These are phyloP conservation scores for Myripristis murdjan DNA, from an alignment of 2,797 vertebrate genomes.

Conservation along the genomic window DNA sequence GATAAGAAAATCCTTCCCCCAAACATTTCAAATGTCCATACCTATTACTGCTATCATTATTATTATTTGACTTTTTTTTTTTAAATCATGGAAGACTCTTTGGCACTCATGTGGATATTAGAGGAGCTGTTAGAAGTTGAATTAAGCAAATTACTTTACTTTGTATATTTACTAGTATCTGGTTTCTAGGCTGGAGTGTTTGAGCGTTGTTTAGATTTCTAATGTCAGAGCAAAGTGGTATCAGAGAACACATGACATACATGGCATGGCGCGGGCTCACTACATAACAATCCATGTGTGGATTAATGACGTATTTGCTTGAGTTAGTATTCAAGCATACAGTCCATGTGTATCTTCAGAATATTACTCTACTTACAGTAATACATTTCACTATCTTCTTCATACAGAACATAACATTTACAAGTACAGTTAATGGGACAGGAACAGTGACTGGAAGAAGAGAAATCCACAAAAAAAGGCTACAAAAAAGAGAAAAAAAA, in stretches of 20 bases:
- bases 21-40: conserved; percentile 1
- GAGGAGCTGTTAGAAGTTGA: background rate
- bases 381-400: conserved; percentile 27
- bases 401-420: conserved; percentile 45
- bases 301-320: background rate
- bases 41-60: background rate
- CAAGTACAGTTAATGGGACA: conserved; percentile 52
- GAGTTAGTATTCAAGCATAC: conserved; percentile 18
- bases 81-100: conserved; percentile 59
- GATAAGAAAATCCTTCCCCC: background rate
- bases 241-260: conserved; percentile 9
- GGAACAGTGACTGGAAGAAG: conserved; percentile 60
- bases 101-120: conserved; percentile 69
- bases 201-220: background rate
- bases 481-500: conserved; percentile 39
- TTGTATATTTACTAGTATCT: background rate
- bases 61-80: background rate
- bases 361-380: conserved; percentile 52
- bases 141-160: background rate
- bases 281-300: conserved; percentile 30
- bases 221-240: background rate
- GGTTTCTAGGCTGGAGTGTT: background rate
- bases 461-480: conserved; percentile 74
- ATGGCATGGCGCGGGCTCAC: background rate
- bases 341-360: conserved; percentile 29